phyloP scores from a whole-genome alignment of 2,888 invertebrate species.

The Argynnis bischoffii region DNA sequence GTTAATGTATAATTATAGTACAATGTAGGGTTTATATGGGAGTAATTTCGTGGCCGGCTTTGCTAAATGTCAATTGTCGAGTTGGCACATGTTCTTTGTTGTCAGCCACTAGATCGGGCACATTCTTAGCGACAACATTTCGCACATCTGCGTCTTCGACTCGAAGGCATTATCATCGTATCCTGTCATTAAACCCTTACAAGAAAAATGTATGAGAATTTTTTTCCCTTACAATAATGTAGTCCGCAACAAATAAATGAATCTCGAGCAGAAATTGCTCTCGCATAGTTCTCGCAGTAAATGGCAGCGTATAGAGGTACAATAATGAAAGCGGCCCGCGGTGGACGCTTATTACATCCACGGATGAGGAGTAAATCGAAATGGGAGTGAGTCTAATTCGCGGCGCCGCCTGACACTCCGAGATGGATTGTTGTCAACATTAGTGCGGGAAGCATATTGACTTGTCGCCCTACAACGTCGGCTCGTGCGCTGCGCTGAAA shows the following conservation, averaged over 20 bases:
- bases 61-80: conserved; percentile 35
- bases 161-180: conserved; percentile 64
- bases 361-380: conserved; percentile 73
- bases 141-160: conserved; percentile 67
- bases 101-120: conserved; percentile 55
- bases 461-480: conserved; percentile 64
- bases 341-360: conserved; percentile 60
- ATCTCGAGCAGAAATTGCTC: conserved; percentile 65
- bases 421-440: conserved; percentile 81
- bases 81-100: conserved; percentile 58
- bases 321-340: conserved; percentile 59
- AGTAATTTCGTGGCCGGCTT: conserved; percentile 17
- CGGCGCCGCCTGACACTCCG: conserved; percentile 75
- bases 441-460: conserved; percentile 77
- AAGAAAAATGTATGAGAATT: conserved; percentile 59
- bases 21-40: conserved; percentile 1
- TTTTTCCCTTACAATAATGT: conserved; percentile 65
- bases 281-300: conserved; percentile 58
- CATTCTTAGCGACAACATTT: conserved; percentile 63
- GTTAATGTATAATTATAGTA: conserved; percentile 10
- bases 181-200: conserved; percentile 75
- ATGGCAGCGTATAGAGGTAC: conserved; percentile 47
- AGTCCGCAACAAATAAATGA: conserved; percentile 68
- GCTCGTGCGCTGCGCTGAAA: conserved; percentile 33
- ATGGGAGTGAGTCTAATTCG: conserved; percentile 77